Evolutionary conservation across 1,140 invertebrate genomes (phyloP).

Genomic region (Halyomorpha halys): DNA sequence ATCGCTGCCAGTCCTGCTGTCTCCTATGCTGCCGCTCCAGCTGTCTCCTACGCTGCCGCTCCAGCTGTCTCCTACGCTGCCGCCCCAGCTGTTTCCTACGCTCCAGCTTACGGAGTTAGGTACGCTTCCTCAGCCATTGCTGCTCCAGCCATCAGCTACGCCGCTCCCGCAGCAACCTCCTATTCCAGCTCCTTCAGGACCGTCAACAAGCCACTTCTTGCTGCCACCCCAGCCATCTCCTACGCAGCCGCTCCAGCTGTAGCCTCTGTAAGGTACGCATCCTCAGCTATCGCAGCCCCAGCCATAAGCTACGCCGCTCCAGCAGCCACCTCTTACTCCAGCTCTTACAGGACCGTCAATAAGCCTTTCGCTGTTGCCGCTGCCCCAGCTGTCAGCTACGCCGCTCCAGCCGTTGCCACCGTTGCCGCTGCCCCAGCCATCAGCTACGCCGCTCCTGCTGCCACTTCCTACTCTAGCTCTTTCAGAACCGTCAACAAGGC

Average conservation of each 20-base stretch:
- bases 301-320: background rate
- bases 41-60: background rate
- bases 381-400: background rate
- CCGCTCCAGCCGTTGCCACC: slow-evolving; percentile 1
- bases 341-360: background rate
- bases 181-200: background rate
- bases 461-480: background rate
- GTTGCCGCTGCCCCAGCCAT: background rate
- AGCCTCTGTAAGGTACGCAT: background rate
- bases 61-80: background rate
- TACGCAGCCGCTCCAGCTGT: background rate
- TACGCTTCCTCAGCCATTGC: background rate
- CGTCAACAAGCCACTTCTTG: background rate
- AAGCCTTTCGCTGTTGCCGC: background rate
- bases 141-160: background rate
- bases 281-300: background rate
- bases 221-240: too few species aligned
- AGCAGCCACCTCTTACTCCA: background rate
- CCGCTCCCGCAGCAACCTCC: background rate
- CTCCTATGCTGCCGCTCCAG: background rate
- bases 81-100: background rate
- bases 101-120: background rate
- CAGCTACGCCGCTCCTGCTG: background rate
- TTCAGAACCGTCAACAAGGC: slow-evolving; percentile 1
- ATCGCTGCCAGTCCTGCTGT: too few species aligned